These are phyloP conservation scores for Sylvilagus bachmani DNA, from an alignment of 2,113 vertebrate species.

Conservation along the genomic window DNA sequence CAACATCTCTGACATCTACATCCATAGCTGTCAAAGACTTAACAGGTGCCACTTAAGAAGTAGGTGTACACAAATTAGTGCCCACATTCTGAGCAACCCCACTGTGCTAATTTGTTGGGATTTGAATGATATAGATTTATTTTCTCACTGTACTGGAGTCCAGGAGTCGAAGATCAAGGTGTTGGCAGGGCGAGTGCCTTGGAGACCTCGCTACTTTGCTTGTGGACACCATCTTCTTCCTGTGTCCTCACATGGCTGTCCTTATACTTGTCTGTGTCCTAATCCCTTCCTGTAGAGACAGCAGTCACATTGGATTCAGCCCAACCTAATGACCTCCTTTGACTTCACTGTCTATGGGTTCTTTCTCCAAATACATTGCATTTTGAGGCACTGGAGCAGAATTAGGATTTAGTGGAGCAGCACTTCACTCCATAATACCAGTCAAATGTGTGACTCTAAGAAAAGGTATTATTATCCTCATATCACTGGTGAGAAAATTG, in stretches of 20 bases:
- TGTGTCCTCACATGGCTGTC: background rate
- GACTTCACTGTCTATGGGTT: background rate
- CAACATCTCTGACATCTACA: background rate
- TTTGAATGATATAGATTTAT: background rate
- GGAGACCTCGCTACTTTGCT: too few species aligned
- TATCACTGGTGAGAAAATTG: background rate
- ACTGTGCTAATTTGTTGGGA: too few species aligned
- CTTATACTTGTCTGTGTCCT: background rate
- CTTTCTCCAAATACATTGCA: background rate
- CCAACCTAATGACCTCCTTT: background rate
- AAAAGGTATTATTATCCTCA: background rate
- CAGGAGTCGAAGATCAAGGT: background rate
- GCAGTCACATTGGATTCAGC: background rate
- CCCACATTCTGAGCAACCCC: background rate
- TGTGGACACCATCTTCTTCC: background rate
- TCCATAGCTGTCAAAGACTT: background rate
- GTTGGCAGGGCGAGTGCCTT: background rate
- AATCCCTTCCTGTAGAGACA: background rate
- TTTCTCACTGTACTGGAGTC: background rate
- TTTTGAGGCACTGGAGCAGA: background rate
- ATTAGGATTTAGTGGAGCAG: background rate
- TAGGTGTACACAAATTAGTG: background rate
- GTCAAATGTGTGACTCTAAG: background rate
- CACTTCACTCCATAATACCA: background rate
- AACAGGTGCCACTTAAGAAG: background rate